Percentiles rank a stretch among this genome's conserved stretches.
phyloP scores from a whole-genome alignment of 1,140 invertebrate genomes.

The Drosophila elegans region DNA sequence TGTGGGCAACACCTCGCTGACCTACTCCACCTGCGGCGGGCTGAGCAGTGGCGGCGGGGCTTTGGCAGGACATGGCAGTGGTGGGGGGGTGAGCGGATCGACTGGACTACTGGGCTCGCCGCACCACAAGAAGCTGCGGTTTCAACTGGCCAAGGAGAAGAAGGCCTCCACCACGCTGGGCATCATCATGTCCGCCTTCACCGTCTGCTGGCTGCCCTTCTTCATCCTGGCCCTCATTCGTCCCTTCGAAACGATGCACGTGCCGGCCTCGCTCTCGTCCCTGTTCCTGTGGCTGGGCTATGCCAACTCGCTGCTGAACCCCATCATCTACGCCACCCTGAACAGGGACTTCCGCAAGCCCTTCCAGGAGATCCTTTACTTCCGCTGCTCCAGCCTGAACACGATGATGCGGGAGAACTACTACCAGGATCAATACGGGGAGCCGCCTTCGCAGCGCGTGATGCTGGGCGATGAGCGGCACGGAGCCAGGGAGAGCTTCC shows the following conservation, averaged over 20 bases:
- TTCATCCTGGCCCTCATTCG: conserved; percentile 95
- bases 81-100: conserved; percentile 70
- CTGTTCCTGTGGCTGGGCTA: conserved; percentile 96
- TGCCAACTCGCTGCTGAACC: conserved; percentile 96
- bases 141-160: conserved; percentile 94
- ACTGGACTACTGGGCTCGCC: conserved; percentile 85
- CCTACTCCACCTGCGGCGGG: conserved; percentile 74
- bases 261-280: conserved; percentile 91
- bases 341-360: conserved; percentile 97
- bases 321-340: conserved; percentile 96
- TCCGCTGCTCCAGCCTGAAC: conserved; percentile 94
- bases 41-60: conserved; percentile 56
- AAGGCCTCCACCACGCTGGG: conserved; percentile 98
- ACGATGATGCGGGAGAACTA: conserved; percentile 96
- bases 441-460: conserved; percentile 86
- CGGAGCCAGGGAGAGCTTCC: conserved; percentile 83
- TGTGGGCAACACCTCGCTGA: conserved; percentile 73
- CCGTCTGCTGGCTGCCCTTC: conserved; percentile 98
- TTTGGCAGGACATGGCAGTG: conserved; percentile 64
- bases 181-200: conserved; percentile 99
- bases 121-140: conserved; percentile 91
- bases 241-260: conserved; percentile 90
- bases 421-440: conserved; percentile 95
- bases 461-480: conserved; percentile 83
- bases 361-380: conserved; percentile 95